A percentile compares a stretch with the other conserved stretches of the same genome.
These are phyloP conservation scores for Capreolus pygargus DNA, from an alignment of 2,113 vertebrate species.

Conservation along the genomic window DNA sequence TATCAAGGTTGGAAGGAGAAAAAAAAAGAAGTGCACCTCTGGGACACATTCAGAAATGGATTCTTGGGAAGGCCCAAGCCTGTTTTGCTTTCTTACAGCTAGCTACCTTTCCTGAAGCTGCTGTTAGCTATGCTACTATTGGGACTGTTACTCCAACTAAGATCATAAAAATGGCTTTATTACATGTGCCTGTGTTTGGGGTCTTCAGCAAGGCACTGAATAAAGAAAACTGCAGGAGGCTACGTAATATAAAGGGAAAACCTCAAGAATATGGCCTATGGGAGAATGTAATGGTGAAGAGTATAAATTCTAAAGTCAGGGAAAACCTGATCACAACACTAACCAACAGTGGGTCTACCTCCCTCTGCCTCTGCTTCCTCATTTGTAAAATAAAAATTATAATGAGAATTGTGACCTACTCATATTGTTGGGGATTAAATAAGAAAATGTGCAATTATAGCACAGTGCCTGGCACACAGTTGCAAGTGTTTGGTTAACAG, in stretches of 20 bases:
- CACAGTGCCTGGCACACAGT: neutral
- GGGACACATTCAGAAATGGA: neutral
- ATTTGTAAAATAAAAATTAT: neutral
- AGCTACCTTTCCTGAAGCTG: neutral
- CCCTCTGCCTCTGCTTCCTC: neutral
- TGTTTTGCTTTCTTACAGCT: neutral
- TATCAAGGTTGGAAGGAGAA: neutral
- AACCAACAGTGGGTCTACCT: neutral
- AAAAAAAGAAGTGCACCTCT: neutral
- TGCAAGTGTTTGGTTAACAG: neutral
- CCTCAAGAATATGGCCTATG: neutral
- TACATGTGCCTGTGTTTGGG: neutral
- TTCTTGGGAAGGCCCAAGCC: neutral
- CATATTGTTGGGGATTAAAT: neutral
- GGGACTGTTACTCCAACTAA: neutral
- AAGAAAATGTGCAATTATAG: neutral
- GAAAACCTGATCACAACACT: neutral
- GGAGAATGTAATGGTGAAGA: neutral
- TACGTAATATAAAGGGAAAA: neutral
- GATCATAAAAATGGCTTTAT: neutral
- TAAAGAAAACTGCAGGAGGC: neutral
- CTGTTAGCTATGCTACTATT: accelerated
- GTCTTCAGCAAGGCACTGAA: neutral
- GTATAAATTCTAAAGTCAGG: neutral
- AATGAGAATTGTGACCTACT: neutral